Conservation (phyloP, 2,797 vertebrate genomes). For the Phataginus tricuspis region DNA sequence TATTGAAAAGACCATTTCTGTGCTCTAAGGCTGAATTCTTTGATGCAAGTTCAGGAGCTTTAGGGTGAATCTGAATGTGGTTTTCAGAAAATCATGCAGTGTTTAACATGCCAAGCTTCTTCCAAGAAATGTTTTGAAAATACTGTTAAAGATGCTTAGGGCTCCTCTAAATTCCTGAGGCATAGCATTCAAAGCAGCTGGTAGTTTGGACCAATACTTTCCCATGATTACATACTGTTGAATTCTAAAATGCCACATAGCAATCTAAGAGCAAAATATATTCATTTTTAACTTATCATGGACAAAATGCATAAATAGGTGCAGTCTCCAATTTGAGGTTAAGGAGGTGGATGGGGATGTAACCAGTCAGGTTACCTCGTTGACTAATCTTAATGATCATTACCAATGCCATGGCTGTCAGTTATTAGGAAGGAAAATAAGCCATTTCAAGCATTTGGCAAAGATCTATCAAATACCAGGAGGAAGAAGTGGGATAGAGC, state of each 20-base stretch:
- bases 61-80: slow-evolving; percentile 47
- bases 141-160: not conserved
- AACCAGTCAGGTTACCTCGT: not conserved
- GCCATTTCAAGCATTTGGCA: not conserved
- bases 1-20: slow-evolving; percentile 63
- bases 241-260: slow-evolving; percentile 25
- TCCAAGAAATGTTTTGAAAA: slow-evolving; percentile 60
- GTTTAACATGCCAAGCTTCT: not conserved
- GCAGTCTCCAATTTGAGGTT: not conserved
- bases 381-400: not conserved
- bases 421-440: not conserved
- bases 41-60: slow-evolving; percentile 57
- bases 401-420: not conserved
- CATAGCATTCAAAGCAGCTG: not conserved
- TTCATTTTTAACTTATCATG: not conserved
- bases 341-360: not conserved
- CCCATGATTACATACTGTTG: not conserved
- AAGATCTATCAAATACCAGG: not conserved
- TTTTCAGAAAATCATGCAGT: slow-evolving; percentile 38
- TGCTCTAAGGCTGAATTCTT: slow-evolving; percentile 38
- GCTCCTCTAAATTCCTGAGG: not conserved
- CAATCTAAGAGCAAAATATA: not conserved
- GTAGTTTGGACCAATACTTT: not conserved
- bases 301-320: not conserved
- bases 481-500: not conserved